Base-by-base conservation (phyloP, 2,888 invertebrate genomes). In the Entomobrya proxima region DNA sequence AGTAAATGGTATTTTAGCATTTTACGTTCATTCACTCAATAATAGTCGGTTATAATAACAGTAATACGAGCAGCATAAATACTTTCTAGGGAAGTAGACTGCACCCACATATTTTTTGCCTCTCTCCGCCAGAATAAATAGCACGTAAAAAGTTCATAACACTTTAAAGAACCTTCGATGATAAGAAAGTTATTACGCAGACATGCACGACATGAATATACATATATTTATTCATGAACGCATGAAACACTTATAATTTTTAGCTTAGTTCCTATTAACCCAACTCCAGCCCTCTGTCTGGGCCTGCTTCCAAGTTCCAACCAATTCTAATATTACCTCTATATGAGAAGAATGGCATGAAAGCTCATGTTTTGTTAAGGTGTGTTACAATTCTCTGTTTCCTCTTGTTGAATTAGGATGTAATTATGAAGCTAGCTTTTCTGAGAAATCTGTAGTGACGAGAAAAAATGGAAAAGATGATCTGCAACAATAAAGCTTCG, bases 341-440 rank as follows among this genome's bases (percentile, higher is more conserved):
- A 21, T 24, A 69, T 24, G 15, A 44, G 3, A 69, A n/a, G n/a
- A n/a, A n/a, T n/a, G n/a, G n/a, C 74, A 50, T 74, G 24, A 37
- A 55, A 55, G 55, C 75, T 47, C 44, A 67, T 79, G 67, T 67
- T 61, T 50, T 30, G 18, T 13, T 6, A 67, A 79, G 79, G 79
- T 79, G 67, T 67, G 32, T 18, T 64, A 15, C 30, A 2, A n/a
- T 13, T 58, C 13, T 58, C 30, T 13, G 58, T 58, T 58, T 30
- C n/a, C 27, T 44, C 9, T 64, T 64, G 35, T 44, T 78, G n/a
- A n/a, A 44, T 44, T 61, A 77, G 44, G 27, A 30, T 21, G 67
- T 79, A 79, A 79, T 79, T 79, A 79, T 79, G 79, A 64, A 79
- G 79, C 24, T 47, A 18, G 24, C 18, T 37, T 67, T 79, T 67